Conservation (phyloP, 2,797 vertebrate genomes). For the Botia kubotai region DNA sequence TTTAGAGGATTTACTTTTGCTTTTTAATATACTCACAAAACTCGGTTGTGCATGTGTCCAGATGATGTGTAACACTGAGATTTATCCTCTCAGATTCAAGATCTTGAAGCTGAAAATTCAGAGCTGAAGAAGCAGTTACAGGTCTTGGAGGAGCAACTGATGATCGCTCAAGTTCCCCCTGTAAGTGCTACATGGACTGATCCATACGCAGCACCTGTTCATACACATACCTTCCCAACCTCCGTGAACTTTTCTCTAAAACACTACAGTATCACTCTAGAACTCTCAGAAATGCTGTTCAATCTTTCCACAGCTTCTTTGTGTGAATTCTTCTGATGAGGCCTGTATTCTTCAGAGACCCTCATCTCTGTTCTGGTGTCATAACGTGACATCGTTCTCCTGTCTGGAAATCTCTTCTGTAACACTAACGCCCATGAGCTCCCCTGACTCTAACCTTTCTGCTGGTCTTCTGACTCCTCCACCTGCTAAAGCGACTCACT, state of each 20-base stretch:
- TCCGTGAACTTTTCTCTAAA: not conserved
- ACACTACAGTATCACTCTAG: not conserved
- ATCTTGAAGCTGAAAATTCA: constrained; percentile 94
- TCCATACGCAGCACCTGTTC: no score
- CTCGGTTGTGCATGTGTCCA: not conserved
- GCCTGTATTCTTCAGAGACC: constrained; percentile 86
- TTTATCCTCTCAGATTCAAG: constrained; percentile 87
- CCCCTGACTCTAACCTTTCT: constrained; percentile 87
- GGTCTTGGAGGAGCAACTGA: constrained; percentile 91
- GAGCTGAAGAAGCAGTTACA: constrained; percentile 95
- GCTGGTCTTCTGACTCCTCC: constrained; percentile 87
- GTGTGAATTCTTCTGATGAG: constrained; percentile 84
- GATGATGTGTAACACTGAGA: not conserved
- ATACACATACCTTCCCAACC: not conserved
- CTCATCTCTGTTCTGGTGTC: constrained; percentile 89
- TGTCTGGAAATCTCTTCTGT: constrained; percentile 92
- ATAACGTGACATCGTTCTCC: constrained; percentile 84
- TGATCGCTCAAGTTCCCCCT: constrained; percentile 85
- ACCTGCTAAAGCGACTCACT: constrained; percentile 82
- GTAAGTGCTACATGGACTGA: constrained; percentile 76
- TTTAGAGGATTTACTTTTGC: not conserved
- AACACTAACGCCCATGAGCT: constrained; percentile 90
- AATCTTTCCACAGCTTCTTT: constrained; percentile 86
- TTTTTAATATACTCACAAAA: not conserved
- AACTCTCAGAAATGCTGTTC: constrained; percentile 63